Evolutionary conservation across 1,140 invertebrate species (phyloP), one percentile per base, ranked within the genome.

Genomic region (Euwallacea fornicatus): DNA sequence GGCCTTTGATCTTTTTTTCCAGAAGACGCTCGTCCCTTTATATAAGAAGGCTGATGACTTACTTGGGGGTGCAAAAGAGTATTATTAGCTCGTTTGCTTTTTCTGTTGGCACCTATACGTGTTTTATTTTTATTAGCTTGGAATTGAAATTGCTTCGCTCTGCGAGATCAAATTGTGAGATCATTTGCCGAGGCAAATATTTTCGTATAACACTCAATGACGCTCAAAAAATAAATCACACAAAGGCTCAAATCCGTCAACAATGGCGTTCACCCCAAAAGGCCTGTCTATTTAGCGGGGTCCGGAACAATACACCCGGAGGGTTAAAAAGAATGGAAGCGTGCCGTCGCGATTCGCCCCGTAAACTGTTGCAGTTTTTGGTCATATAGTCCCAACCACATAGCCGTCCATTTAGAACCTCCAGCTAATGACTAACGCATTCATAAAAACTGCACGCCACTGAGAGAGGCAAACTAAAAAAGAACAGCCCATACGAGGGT

Each of bases 1-100:
- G 60, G 60, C 59, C 53, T 70, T 70, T 70, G 68, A 70, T 70
- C 68, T 70, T 46, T 64, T 64, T 64, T 70, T 54, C 46, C 43
- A 11, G 21, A 46, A 33, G 21, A 33, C 21, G 21, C 21, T 33
- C 21, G 21, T 33, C 21, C 21, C 21, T 33, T 33, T 33, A 33
- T 33, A 33, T 33, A 33, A 33, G 21, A 33, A 33, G 21, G 21
- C 21, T 33, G 21, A 33, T 33, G 21, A 33, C 21, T 33, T 33
- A 33, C 21, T 33, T 33, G 21, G 21, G 21, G 21, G 1, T 33
- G 21, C 21, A 33, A 33, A 33, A 33, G 21, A 33, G 21, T 33
- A 33, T 33, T 33, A 33, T 33, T 33, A 33, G 21, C 21, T 33
- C 21, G 21, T 33, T 2, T 33, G 4, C 21, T 33, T 33, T 33